Conservation (phyloP, 2,888 invertebrate species). For the Zonitis immaculata region DNA sequence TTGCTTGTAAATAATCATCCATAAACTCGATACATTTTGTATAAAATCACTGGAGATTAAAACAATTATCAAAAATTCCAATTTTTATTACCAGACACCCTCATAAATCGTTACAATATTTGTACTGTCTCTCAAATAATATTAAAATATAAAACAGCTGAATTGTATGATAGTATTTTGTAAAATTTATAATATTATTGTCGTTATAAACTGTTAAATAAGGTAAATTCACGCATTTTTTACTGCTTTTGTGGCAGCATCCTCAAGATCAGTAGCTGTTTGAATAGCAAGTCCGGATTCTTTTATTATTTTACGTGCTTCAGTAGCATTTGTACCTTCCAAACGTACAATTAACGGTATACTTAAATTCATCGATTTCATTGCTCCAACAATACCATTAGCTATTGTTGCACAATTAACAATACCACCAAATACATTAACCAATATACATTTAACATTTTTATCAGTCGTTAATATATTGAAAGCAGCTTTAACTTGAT, state of each 20-base stretch:
- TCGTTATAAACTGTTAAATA: background rate
- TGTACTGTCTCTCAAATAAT: too few species aligned
- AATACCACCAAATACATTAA: constrained; percentile 99
- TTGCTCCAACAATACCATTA: constrained; percentile 88
- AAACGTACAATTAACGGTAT: constrained; percentile 90
- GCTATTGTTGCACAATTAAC: constrained; percentile 98
- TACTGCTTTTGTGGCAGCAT: constrained; percentile 89
- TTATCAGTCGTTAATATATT: constrained; percentile 81
- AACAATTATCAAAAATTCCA: too few species aligned
- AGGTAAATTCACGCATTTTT: constrained; percentile 33
- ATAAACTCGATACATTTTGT: background rate
- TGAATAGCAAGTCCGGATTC: constrained; percentile 80
- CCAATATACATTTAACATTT: constrained; percentile 89
- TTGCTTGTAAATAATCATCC: background rate
- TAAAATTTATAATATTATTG: too few species aligned
- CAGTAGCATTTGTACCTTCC: constrained; percentile 89
- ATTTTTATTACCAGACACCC: too few species aligned
- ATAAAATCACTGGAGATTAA: background rate
- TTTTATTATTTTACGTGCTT: constrained; percentile 76
- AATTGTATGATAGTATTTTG: too few species aligned
- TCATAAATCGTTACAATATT: too few species aligned
- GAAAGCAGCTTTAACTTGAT: constrained; percentile 91
- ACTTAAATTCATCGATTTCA: constrained; percentile 69
- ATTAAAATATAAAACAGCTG: too few species aligned
- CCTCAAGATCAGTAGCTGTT: constrained; percentile 81